These are phyloP conservation scores for Trypoxylus dichotomus DNA, from an alignment of 1,140 invertebrate species.

Conservation along the genomic window DNA sequence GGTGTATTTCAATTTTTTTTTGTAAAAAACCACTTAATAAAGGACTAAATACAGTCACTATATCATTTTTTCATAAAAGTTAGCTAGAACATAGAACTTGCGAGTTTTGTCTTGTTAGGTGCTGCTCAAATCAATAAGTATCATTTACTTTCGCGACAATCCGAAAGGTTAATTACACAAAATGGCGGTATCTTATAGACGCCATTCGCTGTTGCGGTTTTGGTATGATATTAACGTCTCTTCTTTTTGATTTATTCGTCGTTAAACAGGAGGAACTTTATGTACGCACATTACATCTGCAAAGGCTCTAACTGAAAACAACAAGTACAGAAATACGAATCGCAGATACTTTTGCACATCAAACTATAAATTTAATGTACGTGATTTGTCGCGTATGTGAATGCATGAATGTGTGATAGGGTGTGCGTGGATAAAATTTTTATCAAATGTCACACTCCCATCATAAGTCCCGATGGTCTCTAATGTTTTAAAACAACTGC, in stretches of 20 bases:
- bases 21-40: too few species aligned
- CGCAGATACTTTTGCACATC: not conserved
- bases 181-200: not conserved
- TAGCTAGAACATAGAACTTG: too few species aligned
- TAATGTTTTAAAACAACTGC: slow-evolving; percentile 52
- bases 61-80: too few species aligned
- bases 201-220: not conserved
- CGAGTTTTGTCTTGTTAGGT: too few species aligned
- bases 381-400: not conserved
- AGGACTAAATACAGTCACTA: too few species aligned
- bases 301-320: not conserved
- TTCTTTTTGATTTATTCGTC: slow-evolving; percentile 11
- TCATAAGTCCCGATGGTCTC: slow-evolving; percentile 31
- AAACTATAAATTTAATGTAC: slow-evolving; percentile 13
- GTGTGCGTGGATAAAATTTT: slow-evolving; percentile 35
- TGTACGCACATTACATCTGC: not conserved
- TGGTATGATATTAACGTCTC: not conserved
- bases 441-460: slow-evolving; percentile 41
- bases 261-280: not conserved
- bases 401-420: not conserved
- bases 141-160: not conserved
- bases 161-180: not conserved
- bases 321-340: not conserved
- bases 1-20: too few species aligned
- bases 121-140: too few species aligned